Percentiles rank a stretch among this genome's conserved stretches.
These are phyloP conservation scores for Amphimallon solstitiale DNA, from an alignment of 2,888 invertebrate species.

Conservation along the genomic window DNA sequence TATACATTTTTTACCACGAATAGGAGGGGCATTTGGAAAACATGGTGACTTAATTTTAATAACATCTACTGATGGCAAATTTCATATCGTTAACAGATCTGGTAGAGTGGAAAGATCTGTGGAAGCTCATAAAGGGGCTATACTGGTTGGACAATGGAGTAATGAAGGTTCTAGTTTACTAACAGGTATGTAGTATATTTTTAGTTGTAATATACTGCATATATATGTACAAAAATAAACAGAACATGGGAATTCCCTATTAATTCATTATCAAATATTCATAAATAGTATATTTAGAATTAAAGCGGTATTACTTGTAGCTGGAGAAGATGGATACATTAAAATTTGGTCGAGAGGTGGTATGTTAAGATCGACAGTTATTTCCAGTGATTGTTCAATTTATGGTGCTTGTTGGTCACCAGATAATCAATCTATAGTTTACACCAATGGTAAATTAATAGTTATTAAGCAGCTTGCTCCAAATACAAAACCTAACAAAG, in stretches of 20 bases:
- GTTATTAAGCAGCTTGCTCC: constrained; percentile 79
- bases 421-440: constrained; percentile 74
- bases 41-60: constrained; percentile 85
- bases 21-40: constrained; percentile 64
- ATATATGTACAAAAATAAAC: neutral
- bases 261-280: no score
- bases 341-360: constrained; percentile 98
- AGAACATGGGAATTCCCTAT: no score
- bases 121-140: constrained; percentile 92
- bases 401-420: constrained; percentile 88
- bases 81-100: constrained; percentile 86
- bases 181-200: constrained; percentile 71
- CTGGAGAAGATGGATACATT: constrained; percentile 95
- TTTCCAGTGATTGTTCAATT: constrained; percentile 80
- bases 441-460: constrained; percentile 75
- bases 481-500: constrained; percentile 77
- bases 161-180: constrained; percentile 94
- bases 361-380: constrained; percentile 88
- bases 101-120: constrained; percentile 94
- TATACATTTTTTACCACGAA: constrained; percentile 87
- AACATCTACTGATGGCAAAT: constrained; percentile 89
- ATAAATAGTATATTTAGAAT: no score
- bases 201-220: neutral
- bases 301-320: constrained; percentile 62
- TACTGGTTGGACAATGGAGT: constrained; percentile 91